A percentile compares a stretch with the other conserved stretches of the same genome.
These are phyloP conservation scores for Gymnoscopelus microlampas DNA, from an alignment of 2,797 vertebrate genomes.

Conservation along the genomic window DNA sequence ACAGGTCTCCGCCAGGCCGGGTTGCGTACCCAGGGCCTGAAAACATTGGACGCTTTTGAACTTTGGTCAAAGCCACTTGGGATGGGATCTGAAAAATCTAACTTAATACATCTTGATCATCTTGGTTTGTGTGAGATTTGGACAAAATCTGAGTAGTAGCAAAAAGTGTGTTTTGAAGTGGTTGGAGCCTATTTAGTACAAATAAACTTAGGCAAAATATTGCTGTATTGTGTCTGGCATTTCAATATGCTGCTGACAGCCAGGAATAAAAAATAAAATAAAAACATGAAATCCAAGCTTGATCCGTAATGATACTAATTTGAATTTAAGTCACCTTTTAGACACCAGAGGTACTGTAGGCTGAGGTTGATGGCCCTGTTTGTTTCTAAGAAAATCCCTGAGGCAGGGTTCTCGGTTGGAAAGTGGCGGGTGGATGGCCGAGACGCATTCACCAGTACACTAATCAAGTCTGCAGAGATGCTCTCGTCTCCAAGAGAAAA, in stretches of 20 bases:
- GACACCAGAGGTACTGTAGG: conserved; percentile 8
- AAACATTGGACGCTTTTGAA: no score
- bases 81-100: no score
- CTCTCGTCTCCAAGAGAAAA: conserved; percentile 31
- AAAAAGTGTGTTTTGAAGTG: no score
- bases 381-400: conserved; percentile 57
- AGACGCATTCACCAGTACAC: conserved; percentile 21
- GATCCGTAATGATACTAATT: conserved; percentile 27
- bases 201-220: no score
- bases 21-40: no score
- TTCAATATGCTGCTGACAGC: neutral
- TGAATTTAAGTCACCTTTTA: conserved; percentile 22
- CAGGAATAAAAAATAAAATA: neutral
- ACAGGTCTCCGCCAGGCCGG: no score
- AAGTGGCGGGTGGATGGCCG: conserved; percentile 8
- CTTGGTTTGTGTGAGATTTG: no score
- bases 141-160: no score
- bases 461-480: conserved; percentile 49
- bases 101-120: no score
- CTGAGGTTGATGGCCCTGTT: conserved; percentile 29
- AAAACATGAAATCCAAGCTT: conserved; percentile 4
- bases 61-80: no score
- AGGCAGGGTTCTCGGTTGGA: conserved; percentile 8
- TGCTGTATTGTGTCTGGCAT: neutral
- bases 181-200: no score